A percentile compares a stretch with the other conserved stretches of the same genome.
Evolutionary conservation across 2,113 vertebrate genomes (phyloP).

Genomic region (Microtus ochrogaster): DNA sequence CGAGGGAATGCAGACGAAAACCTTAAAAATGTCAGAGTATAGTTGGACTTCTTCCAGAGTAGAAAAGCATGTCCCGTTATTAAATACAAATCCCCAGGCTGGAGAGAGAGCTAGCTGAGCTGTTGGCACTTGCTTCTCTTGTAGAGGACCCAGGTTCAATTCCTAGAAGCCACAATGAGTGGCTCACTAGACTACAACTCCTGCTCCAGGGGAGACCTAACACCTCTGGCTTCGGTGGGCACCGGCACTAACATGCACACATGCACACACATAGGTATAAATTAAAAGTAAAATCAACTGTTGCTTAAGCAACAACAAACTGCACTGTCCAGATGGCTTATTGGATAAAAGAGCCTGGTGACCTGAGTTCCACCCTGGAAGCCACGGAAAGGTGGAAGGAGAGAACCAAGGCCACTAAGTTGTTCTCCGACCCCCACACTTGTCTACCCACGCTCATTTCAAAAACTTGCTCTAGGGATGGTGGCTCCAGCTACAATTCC

Average conservation of each 20-base stretch:
- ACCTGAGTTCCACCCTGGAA: not conserved
- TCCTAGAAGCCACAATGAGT: not conserved
- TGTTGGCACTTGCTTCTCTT: not conserved
- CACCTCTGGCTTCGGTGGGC: not conserved
- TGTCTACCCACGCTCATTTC: no score
- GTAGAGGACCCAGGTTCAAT: not conserved
- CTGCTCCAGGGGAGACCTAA: not conserved
- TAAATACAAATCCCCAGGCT: not conserved
- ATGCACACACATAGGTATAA: not conserved
- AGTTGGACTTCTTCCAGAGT: not conserved
- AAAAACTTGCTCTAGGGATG: not conserved
- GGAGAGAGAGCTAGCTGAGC: not conserved
- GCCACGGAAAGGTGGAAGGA: not conserved
- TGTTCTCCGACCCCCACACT: not conserved
- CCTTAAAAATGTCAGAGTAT: not conserved
- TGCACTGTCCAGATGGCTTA: not conserved
- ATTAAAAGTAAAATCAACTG: not conserved
- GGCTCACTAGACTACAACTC: not conserved
- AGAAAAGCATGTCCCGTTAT: not conserved
- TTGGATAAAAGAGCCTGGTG: not conserved
- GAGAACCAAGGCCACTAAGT: not conserved
- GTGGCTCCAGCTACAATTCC: not conserved
- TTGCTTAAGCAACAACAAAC: not conserved
- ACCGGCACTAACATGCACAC: not conserved
- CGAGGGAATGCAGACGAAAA: not conserved